These are phyloP conservation scores for Leptinotarsa rubiginosa DNA, from an alignment of 2,888 invertebrate genomes.

Conservation along the genomic window DNA sequence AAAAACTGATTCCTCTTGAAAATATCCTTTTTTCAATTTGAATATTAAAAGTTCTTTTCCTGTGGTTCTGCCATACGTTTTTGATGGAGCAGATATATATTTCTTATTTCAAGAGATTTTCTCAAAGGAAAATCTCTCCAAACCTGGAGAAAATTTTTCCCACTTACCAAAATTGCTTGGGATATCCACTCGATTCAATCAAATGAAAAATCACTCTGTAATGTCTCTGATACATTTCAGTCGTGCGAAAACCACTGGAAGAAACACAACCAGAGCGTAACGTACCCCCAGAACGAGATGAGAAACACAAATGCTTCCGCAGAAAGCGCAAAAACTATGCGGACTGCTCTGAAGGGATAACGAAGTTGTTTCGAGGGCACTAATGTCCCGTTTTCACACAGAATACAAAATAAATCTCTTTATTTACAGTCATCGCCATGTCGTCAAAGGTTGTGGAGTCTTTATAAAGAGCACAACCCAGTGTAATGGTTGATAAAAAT, in stretches of 20 bases:
- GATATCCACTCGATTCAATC: not conserved
- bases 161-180: not conserved
- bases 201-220: not conserved
- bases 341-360: constrained; percentile 1
- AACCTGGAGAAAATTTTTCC: too few species aligned
- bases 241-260: not conserved
- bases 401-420: constrained; percentile 21
- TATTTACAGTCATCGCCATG: constrained; percentile 15
- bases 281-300: not conserved
- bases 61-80: too few species aligned
- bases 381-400: constrained; percentile 8
- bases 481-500: not conserved
- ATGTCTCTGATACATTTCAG: not conserved
- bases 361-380: not conserved
- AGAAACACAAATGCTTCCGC: constrained; percentile 4
- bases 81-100: too few species aligned
- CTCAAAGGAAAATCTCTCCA: too few species aligned
- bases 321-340: not conserved
- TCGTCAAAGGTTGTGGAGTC: not conserved
- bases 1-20: too few species aligned
- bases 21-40: too few species aligned
- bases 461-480: not conserved
- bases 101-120: too few species aligned
- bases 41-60: too few species aligned
- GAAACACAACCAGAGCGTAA: not conserved